Evolutionary conservation across 2,888 invertebrate species (phyloP).

Genomic region (Eupithecia subumbrata): DNA sequence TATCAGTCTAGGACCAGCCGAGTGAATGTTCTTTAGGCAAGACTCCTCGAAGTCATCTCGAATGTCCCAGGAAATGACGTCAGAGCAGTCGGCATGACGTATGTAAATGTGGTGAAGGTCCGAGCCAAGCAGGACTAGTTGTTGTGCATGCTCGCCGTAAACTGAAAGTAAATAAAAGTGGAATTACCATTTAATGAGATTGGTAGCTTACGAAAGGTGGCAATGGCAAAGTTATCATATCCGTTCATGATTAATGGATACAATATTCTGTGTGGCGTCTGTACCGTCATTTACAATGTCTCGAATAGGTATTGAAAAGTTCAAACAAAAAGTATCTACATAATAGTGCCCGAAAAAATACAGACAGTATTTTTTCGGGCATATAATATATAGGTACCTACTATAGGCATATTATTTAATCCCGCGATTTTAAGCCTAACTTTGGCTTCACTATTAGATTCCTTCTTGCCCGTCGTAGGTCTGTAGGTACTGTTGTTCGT

Average conservation of each 20-base stretch:
- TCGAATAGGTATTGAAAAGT: not conserved
- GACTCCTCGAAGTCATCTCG: constrained; percentile 69
- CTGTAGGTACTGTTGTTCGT: not conserved
- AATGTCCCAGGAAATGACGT: constrained; percentile 85
- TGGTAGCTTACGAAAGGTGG: constrained; percentile 13
- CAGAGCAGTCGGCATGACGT: constrained; percentile 82
- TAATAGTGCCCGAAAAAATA: not conserved
- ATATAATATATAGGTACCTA: too few relatives aligned
- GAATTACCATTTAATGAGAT: constrained; percentile 6
- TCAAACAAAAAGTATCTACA: not conserved
- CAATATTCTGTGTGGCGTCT: not conserved
- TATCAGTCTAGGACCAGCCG: constrained; percentile 75
- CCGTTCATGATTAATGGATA: constrained; percentile 18
- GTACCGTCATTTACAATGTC: not conserved
- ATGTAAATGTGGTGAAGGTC: constrained; percentile 68
- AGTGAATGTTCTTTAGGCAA: constrained; percentile 79
- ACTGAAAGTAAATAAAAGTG: constrained; percentile 52
- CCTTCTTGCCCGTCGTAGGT: not conserved
- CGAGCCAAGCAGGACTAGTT: constrained; percentile 63
- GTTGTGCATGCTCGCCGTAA: constrained; percentile 60
- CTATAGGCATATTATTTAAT: not conserved
- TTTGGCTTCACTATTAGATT: not conserved
- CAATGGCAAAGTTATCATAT: constrained; percentile 7
- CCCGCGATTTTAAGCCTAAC: not conserved
- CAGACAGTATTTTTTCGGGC: too few relatives aligned